Percentiles rank a stretch among this genome's conserved stretches.
These are phyloP conservation scores for Pantherophis vulpinus DNA, from an alignment of 2,797 vertebrate genomes.

Conservation along the genomic window DNA sequence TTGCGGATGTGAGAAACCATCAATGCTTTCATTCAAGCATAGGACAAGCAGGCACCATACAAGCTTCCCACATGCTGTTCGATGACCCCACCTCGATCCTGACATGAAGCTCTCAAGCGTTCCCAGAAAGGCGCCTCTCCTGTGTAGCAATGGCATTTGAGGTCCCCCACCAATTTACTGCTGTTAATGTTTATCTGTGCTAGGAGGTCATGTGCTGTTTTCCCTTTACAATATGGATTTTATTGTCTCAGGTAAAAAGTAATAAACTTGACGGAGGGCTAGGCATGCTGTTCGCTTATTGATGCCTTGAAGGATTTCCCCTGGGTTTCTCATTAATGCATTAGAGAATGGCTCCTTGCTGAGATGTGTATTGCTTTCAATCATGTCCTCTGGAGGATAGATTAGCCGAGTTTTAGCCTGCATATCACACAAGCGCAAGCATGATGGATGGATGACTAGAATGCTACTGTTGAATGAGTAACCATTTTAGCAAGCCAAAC, in stretches of 20 bases:
- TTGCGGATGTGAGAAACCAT: not conserved
- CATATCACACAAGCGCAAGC: slow-evolving; percentile 32
- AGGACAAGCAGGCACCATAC: not conserved
- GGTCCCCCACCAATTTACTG: not conserved
- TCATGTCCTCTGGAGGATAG: slow-evolving; percentile 44
- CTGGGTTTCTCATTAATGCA: slow-evolving; percentile 48
- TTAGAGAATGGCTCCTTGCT: slow-evolving; percentile 39
- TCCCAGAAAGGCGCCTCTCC: not conserved
- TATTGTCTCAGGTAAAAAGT: slow-evolving; percentile 46
- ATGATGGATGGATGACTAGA: slow-evolving; percentile 45
- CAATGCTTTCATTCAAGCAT: not conserved
- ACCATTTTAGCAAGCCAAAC: slow-evolving; percentile 54
- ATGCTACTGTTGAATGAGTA: slow-evolving; percentile 46
- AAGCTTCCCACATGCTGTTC: not conserved
- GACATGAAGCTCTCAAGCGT: not conserved
- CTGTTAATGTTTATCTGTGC: slow-evolving; percentile 19
- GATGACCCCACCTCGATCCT: not conserved
- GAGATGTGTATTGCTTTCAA: slow-evolving; percentile 40
- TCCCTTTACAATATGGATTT: not conserved
- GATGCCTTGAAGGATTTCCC: slow-evolving; percentile 39
- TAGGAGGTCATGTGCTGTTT: slow-evolving; percentile 15
- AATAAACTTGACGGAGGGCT: slow-evolving; percentile 21
- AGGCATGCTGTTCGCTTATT: slow-evolving; percentile 32
- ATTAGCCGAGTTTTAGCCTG: slow-evolving; percentile 30
- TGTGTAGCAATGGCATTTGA: not conserved